Base-by-base conservation (phyloP, 1,140 invertebrate genomes). In the Papilio helenus region DNA sequence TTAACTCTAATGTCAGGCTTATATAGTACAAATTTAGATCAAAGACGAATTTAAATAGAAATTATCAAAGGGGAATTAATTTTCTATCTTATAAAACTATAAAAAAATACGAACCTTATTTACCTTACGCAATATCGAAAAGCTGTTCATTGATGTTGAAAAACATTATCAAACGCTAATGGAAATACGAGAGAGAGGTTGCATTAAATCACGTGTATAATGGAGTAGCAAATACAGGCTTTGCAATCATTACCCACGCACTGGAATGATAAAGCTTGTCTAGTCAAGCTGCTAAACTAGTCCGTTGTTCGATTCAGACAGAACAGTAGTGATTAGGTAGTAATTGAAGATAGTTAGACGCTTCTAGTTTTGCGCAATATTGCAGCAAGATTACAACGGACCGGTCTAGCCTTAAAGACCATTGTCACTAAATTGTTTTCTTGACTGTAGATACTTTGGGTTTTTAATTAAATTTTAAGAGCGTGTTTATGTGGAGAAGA, bases 241-340 rank as follows among this genome's bases (percentile, higher is more conserved):
- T 77, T 77, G 51, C 76, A 34, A 77, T 77, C 51, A 61, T 77
- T 77, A 77, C 61, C 61, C 51, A 77, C 76, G 55, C 58, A 77
- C 23, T 68, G 76, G 58, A 77, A 65, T 39, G 46, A 76, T 58
- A 76, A 74, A 76, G 73, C 72, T 58, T 58, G 55, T 68, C 61
- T 68, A 68, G 29, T 68, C 29, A 76, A 34, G 73, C 73, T n/a
- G 73, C 49, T 51, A 76, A 76, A 76, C 73, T 74, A 74, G 61
- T 76, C 73, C 73, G 14, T 51, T 55, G 73, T 76, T 55, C 4
- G 49, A 18, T 51, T 76, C 73, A 76, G 29, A 76, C 73, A 55
- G 46, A 76, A 68, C 61, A 68, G 46, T 34, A 55, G 73, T 55
- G 46, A 58, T 76, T 76, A 76, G 73, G 26, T 76, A 58, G 46